These are phyloP conservation scores for Scaptomyza parva DNA, from an alignment of 2,888 invertebrate genomes.

Conservation along the genomic window DNA sequence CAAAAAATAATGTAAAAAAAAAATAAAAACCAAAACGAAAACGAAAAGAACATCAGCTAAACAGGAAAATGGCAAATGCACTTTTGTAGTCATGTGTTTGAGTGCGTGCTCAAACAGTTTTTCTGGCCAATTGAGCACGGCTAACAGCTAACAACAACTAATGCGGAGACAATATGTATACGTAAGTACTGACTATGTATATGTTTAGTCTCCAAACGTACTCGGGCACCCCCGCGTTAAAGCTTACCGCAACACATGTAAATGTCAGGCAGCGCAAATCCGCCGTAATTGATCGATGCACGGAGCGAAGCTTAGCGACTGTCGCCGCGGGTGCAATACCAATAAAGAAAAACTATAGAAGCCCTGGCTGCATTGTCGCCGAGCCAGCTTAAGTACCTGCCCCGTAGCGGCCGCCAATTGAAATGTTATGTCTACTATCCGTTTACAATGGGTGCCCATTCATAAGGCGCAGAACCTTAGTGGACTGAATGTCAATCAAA, in stretches of 20 bases:
- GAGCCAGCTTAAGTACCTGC: constrained; percentile 73
- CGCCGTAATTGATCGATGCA: constrained; percentile 77
- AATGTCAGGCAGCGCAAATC: constrained; percentile 69
- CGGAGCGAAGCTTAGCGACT: constrained; percentile 72
- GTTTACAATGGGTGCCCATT: constrained; percentile 70
- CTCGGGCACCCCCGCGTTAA: constrained; percentile 48
- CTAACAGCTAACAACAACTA: constrained; percentile 36
- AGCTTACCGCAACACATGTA: constrained; percentile 78
- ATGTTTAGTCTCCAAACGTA: background rate
- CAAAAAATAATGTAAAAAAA: constrained; percentile 15
- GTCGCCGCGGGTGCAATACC: constrained; percentile 77
- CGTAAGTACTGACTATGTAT: background rate
- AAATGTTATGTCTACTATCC: constrained; percentile 30
- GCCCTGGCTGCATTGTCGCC: constrained; percentile 53
- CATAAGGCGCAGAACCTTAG: constrained; percentile 55
- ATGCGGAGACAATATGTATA: constrained; percentile 31
- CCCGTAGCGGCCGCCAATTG: constrained; percentile 49
- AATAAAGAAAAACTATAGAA: constrained; percentile 50
- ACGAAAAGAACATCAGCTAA: constrained; percentile 40
- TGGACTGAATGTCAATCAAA: constrained; percentile 78
- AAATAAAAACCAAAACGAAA: background rate
- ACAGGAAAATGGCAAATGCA: constrained; percentile 54
- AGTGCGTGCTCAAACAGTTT: constrained; percentile 74
- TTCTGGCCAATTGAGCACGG: constrained; percentile 73
- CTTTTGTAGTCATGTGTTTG: constrained; percentile 72